phyloP scores from a whole-genome alignment of 1,140 invertebrate species.

The Theocolax elegans region DNA sequence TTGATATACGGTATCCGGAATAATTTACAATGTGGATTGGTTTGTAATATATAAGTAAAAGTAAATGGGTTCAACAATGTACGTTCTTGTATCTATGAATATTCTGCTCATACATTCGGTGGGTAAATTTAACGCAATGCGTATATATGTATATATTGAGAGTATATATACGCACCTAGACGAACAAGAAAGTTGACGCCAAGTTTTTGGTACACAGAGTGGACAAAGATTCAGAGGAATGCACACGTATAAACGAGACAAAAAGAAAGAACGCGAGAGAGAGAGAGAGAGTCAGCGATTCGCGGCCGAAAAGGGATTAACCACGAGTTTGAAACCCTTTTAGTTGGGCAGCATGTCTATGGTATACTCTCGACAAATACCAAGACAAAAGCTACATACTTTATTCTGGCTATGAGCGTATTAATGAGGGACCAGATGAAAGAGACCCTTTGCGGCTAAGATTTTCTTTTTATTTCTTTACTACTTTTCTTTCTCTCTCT shows the following conservation, averaged over 20 bases:
- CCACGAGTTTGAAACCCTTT: conserved; percentile 37
- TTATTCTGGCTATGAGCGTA: conserved; percentile 29
- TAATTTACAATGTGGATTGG: no score
- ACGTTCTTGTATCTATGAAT: no score
- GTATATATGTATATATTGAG: no score
- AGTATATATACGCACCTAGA: neutral
- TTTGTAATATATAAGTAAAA: no score
- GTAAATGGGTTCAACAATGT: no score
- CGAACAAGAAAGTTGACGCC: neutral
- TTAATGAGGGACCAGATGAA: conserved; percentile 35
- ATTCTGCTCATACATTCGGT: no score
- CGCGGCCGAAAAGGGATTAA: conserved; percentile 31
- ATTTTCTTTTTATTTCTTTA: conserved; percentile 22
- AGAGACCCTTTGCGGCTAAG: conserved; percentile 9
- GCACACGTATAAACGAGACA: neutral
- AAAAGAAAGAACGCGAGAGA: neutral
- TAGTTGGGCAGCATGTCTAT: neutral
- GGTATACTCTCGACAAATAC: conserved; percentile 24
- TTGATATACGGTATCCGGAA: no score
- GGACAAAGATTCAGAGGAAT: neutral
- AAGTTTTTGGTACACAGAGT: neutral
- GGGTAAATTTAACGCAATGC: no score
- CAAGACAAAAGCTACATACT: conserved; percentile 40
- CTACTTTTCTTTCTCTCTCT: conserved; percentile 13
- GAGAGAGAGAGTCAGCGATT: neutral